A percentile compares a stretch with the other conserved stretches of the same genome.
phyloP scores from a whole-genome alignment of 1,140 invertebrate species.

The Drosophila pseudoobscura region DNA sequence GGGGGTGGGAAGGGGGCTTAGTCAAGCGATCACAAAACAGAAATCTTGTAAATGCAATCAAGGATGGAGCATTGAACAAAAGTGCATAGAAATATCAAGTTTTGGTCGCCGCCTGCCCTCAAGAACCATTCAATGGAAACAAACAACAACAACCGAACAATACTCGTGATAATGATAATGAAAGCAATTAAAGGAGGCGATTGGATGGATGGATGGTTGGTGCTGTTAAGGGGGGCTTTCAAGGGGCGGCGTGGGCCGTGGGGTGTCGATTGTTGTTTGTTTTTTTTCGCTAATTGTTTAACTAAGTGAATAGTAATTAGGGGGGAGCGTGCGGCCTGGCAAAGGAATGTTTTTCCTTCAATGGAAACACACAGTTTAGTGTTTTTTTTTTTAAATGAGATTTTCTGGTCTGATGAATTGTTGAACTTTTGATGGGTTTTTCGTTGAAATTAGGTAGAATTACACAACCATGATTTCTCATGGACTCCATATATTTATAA shows the following conservation, averaged over 20 bases:
- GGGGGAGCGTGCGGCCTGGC: neutral
- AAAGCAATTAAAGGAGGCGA: slow-evolving; percentile 50
- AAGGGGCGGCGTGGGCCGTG: too few relatives aligned
- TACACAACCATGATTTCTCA: neutral
- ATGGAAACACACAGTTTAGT: neutral
- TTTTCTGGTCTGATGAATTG: neutral
- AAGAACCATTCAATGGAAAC: slow-evolving; percentile 52
- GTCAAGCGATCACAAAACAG: slow-evolving; percentile 72
- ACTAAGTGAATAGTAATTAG: slow-evolving; percentile 36
- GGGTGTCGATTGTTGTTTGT: too few relatives aligned
- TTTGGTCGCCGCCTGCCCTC: slow-evolving; percentile 43
- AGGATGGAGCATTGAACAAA: slow-evolving; percentile 73
- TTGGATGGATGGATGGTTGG: slow-evolving; percentile 3
- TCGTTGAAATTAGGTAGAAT: slow-evolving; percentile 11
- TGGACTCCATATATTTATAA: neutral
- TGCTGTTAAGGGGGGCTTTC: too few relatives aligned
- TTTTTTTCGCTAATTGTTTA: slow-evolving; percentile 29
- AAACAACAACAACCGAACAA: slow-evolving; percentile 13
- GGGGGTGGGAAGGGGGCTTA: slow-evolving; percentile 26
- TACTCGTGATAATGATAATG: slow-evolving; percentile 34
- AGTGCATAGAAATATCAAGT: slow-evolving; percentile 48
- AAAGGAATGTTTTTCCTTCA: slow-evolving; percentile 18
- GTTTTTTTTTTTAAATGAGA: neutral
- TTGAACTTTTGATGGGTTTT: slow-evolving; percentile 24
- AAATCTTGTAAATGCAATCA: slow-evolving; percentile 70